A percentile compares a stretch with the other conserved stretches of the same genome.
Evolutionary conservation across 1,140 invertebrate genomes (phyloP).

Genomic region (Leptonema lineaticorne): DNA sequence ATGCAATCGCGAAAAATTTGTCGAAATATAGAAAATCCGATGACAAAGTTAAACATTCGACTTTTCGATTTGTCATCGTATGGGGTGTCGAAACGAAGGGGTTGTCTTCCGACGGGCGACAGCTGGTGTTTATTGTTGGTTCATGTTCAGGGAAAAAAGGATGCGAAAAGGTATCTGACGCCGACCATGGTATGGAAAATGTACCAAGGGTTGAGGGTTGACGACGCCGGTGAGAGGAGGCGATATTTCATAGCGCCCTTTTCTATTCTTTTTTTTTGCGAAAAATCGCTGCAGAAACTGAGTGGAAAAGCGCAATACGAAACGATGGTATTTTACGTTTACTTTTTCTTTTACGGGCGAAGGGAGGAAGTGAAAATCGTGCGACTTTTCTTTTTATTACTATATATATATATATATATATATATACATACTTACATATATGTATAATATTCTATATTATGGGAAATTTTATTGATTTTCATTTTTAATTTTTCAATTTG

Average conservation of each 20-base stretch:
- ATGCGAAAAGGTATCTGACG: background rate
- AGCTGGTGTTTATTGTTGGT: constrained; percentile 17
- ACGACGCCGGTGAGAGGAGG: background rate
- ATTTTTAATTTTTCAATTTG: background rate
- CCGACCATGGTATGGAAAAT: background rate
- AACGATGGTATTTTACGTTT: background rate
- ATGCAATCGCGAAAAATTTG: background rate
- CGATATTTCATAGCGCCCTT: constrained; percentile 4
- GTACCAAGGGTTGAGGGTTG: background rate
- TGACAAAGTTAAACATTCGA: constrained; percentile 3
- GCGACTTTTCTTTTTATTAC: background rate
- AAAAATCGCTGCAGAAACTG: background rate
- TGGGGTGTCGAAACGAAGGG: background rate
- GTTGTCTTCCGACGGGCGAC: background rate
- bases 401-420: background rate
- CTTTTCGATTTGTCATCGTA: constrained; percentile 17
- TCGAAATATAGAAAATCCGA: background rate
- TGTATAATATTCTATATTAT: background rate
- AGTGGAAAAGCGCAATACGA: constrained; percentile 2
- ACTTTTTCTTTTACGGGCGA: background rate
- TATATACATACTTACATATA: background rate
- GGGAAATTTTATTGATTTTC: background rate
- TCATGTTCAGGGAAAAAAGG: too few relatives aligned
- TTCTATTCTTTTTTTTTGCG: background rate
- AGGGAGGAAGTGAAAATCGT: too few relatives aligned